phyloP scores from a whole-genome alignment of 2,888 invertebrate genomes.

The Sylvicola cinctus region DNA sequence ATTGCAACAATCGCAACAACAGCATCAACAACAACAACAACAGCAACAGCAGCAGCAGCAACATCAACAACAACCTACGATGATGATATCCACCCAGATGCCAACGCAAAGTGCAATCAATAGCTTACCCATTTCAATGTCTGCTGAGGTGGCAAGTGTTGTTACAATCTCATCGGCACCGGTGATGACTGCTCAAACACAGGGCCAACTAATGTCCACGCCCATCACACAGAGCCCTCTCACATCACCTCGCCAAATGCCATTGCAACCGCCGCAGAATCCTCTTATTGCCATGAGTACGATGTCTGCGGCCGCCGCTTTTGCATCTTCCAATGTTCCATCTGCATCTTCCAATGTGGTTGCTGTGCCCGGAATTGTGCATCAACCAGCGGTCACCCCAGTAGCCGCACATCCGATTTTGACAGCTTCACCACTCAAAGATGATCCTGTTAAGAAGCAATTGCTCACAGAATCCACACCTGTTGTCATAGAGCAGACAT shows the following conservation, averaged over 20 bases:
- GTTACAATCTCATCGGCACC: conserved; percentile 12
- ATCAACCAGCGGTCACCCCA: no score
- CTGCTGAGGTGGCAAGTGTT: conserved; percentile 8
- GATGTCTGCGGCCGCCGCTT: neutral
- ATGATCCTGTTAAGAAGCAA: no score
- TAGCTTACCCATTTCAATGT: conserved; percentile 16
- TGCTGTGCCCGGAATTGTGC: no score
- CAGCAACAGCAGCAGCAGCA: conserved; percentile 20
- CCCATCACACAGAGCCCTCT: conserved; percentile 12
- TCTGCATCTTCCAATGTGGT: no score
- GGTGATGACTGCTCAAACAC: conserved; percentile 12
- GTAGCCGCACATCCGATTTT: no score
- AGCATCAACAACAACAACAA: conserved; percentile 16
- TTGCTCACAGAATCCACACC: no score
- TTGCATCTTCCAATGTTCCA: neutral
- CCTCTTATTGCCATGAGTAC: conserved; percentile 23
- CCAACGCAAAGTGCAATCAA: conserved; percentile 24
- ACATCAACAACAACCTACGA: conserved; percentile 8
- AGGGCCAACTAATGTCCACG: conserved; percentile 6
- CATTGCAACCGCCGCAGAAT: conserved; percentile 19
- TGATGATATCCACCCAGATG: no score
- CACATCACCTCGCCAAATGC: conserved; percentile 12
- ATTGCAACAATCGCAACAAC: conserved; percentile 24
- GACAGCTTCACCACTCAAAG: no score
- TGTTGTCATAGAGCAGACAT: no score